A percentile compares a stretch with the other conserved stretches of the same genome.
phyloP scores from a whole-genome alignment of 2,888 invertebrate species.

The Pomacea canaliculata region DNA sequence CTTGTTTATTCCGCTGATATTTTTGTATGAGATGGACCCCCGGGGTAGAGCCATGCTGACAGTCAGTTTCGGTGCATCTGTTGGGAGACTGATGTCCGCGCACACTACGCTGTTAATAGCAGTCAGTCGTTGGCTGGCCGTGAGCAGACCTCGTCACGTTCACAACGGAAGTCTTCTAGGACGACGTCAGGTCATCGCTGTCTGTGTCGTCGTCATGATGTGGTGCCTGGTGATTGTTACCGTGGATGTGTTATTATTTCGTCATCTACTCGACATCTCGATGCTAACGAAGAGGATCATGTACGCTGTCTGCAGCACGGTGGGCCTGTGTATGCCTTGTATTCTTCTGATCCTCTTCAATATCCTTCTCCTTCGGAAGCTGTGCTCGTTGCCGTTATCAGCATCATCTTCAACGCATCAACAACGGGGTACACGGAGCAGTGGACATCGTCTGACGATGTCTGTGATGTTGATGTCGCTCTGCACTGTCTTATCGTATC shows the following conservation, averaged over 20 bases:
- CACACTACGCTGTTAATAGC: slow-evolving; percentile 14
- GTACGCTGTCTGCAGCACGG: too few relatives aligned
- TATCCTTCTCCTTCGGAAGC: background rate
- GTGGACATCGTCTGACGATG: too few relatives aligned
- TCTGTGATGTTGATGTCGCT: too few relatives aligned
- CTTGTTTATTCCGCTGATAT: background rate
- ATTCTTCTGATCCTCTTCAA: slow-evolving; percentile 9
- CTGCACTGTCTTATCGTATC: too few relatives aligned
- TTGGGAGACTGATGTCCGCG: background rate
- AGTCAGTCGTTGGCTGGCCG: slow-evolving; percentile 15
- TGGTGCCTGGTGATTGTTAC: background rate
- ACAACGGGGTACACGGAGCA: too few relatives aligned
- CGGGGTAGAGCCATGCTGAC: background rate
- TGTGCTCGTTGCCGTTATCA: too few relatives aligned
- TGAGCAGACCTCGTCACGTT: slow-evolving; percentile 7
- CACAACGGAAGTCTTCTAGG: background rate
- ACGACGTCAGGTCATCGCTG: background rate
- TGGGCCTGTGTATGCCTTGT: background rate
- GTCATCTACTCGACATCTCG: background rate
- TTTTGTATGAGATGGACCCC: background rate
- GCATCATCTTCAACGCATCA: too few relatives aligned
- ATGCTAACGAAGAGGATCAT: too few relatives aligned
- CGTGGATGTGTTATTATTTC: too few relatives aligned
- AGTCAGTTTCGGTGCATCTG: too few relatives aligned
- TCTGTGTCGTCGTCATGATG: background rate